A percentile compares a stretch with the other conserved stretches of the same genome.
Conservation (phyloP, 2,113 vertebrate species). For the Sapajus apella region DNA sequence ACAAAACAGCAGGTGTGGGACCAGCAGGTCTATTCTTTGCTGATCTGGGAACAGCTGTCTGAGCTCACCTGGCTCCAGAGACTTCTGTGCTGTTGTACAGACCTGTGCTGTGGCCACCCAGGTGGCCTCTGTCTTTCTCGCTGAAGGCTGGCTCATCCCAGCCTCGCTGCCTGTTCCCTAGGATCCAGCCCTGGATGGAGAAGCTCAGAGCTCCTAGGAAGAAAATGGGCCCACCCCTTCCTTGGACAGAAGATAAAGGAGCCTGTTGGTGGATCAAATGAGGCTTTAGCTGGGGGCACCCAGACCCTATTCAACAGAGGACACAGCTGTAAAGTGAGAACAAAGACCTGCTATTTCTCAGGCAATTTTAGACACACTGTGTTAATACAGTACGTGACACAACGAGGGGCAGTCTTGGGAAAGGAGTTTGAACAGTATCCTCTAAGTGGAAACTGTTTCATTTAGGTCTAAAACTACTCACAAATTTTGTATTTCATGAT, state of each 20-base stretch:
- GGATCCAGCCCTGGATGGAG: background rate
- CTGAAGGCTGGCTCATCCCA: background rate
- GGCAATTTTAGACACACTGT: background rate
- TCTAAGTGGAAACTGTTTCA: no score
- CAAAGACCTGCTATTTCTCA: background rate
- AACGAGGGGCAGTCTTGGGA: no score
- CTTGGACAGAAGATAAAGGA: background rate
- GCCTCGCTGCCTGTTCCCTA: background rate
- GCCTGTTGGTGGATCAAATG: background rate
- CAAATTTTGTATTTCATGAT: no score
- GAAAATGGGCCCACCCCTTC: background rate
- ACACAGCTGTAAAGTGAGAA: background rate
- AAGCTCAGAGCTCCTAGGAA: background rate
- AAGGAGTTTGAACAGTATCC: no score
- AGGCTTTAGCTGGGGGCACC: background rate
- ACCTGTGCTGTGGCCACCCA: background rate
- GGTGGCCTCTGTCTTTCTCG: background rate
- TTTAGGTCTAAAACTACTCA: no score
- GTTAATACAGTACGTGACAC: no score
- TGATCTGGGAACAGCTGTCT: background rate
- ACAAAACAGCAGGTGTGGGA: background rate
- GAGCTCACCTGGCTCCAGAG: background rate
- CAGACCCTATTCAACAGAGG: background rate
- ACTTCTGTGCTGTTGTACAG: background rate
- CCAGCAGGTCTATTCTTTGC: background rate